These are phyloP conservation scores for Idaea aversata DNA, from an alignment of 2,888 invertebrate genomes.

Conservation along the genomic window DNA sequence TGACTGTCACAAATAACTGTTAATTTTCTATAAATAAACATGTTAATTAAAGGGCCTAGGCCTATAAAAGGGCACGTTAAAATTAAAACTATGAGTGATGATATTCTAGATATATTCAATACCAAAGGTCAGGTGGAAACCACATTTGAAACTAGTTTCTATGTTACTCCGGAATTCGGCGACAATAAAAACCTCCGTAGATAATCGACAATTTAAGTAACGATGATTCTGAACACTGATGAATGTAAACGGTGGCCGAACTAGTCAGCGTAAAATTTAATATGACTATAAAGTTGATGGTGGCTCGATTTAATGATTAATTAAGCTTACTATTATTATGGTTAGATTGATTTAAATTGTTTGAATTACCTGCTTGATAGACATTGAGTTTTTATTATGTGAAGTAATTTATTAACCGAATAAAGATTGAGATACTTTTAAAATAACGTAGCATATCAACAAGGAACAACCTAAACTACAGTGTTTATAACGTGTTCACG, in stretches of 20 bases:
- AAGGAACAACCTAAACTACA: background rate
- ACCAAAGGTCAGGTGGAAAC: background rate
- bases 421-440: background rate
- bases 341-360: background rate
- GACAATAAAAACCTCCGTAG: background rate
- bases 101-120: background rate
- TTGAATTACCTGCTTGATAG: background rate
- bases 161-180: conserved; percentile 5
- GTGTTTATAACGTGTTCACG: too few species aligned
- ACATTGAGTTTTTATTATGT: background rate
- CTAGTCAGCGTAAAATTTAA: background rate
- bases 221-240: too few species aligned
- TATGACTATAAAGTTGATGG: background rate
- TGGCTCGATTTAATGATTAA: background rate
- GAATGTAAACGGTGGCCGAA: background rate
- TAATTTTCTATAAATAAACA: background rate
- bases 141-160: conserved; percentile 12
- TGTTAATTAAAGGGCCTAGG: background rate
- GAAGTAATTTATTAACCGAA: background rate
- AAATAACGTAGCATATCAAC: background rate
- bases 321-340: background rate
- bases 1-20: background rate
- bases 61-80: background rate
- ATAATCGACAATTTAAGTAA: background rate
- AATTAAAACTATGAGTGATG: background rate